A percentile compares a stretch with the other conserved stretches of the same genome.
Evolutionary conservation across 2,797 vertebrate species (phyloP).

Genomic region (Meda fulgida): DNA sequence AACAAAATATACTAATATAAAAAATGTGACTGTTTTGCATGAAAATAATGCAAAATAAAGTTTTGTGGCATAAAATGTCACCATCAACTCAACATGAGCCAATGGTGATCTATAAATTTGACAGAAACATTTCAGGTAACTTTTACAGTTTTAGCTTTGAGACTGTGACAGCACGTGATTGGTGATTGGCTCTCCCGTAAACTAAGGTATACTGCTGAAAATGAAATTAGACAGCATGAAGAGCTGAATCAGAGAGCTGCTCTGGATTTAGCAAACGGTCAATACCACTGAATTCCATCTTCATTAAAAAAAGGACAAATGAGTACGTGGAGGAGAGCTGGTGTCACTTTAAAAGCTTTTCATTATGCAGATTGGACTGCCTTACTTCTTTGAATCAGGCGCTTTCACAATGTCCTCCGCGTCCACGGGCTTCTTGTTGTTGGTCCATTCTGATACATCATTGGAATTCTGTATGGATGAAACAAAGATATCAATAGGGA

Average conservation of each 20-base stretch:
- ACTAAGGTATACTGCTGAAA: not conserved
- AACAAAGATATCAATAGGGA: not conserved
- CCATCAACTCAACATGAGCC: not conserved
- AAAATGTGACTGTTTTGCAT: too few relatives aligned
- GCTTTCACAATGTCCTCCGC: conserved; percentile 79
- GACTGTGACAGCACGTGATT: not conserved
- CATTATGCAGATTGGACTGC: conserved; percentile 65
- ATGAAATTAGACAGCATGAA: not conserved
- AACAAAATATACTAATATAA: not conserved
- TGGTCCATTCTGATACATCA: conserved; percentile 68
- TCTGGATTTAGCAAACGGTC: not conserved
- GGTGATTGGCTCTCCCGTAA: not conserved
- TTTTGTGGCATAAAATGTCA: not conserved
- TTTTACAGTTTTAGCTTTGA: not conserved
- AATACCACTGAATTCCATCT: not conserved
- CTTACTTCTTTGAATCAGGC: conserved; percentile 90
- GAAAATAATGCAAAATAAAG: not conserved
- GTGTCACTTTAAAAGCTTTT: not conserved
- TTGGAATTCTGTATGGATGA: conserved; percentile 63
- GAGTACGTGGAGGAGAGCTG: not conserved
- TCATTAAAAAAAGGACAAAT: not conserved
- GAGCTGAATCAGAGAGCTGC: not conserved
- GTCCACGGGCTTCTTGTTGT: conserved; percentile 80
- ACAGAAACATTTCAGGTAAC: not conserved
- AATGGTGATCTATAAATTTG: not conserved